These are phyloP conservation scores for Watsonalla cultraria DNA, from an alignment of 2,888 invertebrate genomes.

Conservation along the genomic window DNA sequence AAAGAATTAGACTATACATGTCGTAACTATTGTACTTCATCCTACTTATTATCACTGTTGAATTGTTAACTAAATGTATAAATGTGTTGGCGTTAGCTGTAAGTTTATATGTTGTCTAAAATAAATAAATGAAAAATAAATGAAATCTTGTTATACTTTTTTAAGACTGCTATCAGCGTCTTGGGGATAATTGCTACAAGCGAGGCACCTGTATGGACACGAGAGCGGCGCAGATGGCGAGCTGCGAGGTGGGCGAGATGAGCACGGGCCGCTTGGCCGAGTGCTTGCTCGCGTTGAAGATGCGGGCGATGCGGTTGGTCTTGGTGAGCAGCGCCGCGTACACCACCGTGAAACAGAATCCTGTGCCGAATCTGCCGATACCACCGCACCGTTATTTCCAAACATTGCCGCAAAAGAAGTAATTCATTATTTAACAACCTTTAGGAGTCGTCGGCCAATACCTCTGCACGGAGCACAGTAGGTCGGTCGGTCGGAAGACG, in stretches of 20 bases:
- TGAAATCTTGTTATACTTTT: too few relatives aligned
- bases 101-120: too few relatives aligned
- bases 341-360: slow-evolving; percentile 97
- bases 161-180: too few relatives aligned
- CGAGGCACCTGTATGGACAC: background rate
- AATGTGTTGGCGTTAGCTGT: too few relatives aligned
- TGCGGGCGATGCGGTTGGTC: slow-evolving; percentile 97
- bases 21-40: too few relatives aligned
- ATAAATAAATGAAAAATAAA: too few relatives aligned
- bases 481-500: slow-evolving; percentile 90
- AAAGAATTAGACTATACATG: too few relatives aligned
- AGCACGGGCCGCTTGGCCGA: slow-evolving; percentile 96
- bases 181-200: too few relatives aligned
- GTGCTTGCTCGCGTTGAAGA: slow-evolving; percentile 97
- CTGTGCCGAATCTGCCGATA: slow-evolving; percentile 86
- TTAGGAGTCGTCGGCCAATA: slow-evolving; percentile 37
- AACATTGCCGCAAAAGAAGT: too few relatives aligned
- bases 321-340: slow-evolving; percentile 98
- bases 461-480: slow-evolving; percentile 94
- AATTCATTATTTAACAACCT: background rate
- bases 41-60: too few relatives aligned
- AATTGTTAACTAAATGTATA: too few relatives aligned
- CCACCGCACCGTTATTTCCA: background rate
- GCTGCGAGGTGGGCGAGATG: slow-evolving; percentile 94
- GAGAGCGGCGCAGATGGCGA: slow-evolving; percentile 90